Evolutionary conservation across 2,113 vertebrate genomes (phyloP).

Genomic region (Baryphthengus martii): DNA sequence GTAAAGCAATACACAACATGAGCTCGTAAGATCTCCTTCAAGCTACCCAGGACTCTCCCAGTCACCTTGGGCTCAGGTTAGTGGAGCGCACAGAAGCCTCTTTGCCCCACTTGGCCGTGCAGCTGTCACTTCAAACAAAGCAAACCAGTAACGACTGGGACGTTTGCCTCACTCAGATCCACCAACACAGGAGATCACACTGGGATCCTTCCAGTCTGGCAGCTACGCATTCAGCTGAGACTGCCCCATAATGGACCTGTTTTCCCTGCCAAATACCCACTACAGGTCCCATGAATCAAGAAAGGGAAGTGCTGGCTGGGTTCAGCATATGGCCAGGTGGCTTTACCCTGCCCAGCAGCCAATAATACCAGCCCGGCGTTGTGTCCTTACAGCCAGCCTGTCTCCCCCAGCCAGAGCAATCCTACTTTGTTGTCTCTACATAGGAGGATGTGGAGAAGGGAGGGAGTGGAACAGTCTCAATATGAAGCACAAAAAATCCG

Average conservation of each 20-base stretch:
- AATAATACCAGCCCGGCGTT: not conserved
- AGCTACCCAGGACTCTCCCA: not conserved
- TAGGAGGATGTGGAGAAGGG: not conserved
- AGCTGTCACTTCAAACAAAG: not conserved
- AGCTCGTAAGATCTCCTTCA: not conserved
- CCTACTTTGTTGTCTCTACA: rapidly evolving
- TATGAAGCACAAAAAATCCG: rapidly evolving
- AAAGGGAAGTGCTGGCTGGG: not conserved
- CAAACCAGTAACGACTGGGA: rapidly evolving
- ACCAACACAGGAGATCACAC: not conserved
- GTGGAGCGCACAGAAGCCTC: not conserved
- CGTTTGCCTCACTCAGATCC: not conserved
- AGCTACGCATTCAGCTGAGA: not conserved
- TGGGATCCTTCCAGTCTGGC: not conserved
- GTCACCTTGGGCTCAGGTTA: not conserved
- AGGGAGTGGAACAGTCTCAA: not conserved
- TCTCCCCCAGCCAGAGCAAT: not conserved
- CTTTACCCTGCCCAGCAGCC: not conserved
- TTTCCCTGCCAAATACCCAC: not conserved
- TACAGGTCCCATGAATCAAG: not conserved
- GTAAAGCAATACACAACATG: not conserved
- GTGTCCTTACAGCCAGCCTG: not conserved
- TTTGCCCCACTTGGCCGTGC: not conserved
- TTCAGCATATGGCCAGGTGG: rapidly evolving
- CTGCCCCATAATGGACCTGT: rapidly evolving